Evolutionary conservation across 2,113 vertebrate genomes (phyloP), one percentile per base, ranked within the genome.

Genomic region (Ceyx melanurus): DNA sequence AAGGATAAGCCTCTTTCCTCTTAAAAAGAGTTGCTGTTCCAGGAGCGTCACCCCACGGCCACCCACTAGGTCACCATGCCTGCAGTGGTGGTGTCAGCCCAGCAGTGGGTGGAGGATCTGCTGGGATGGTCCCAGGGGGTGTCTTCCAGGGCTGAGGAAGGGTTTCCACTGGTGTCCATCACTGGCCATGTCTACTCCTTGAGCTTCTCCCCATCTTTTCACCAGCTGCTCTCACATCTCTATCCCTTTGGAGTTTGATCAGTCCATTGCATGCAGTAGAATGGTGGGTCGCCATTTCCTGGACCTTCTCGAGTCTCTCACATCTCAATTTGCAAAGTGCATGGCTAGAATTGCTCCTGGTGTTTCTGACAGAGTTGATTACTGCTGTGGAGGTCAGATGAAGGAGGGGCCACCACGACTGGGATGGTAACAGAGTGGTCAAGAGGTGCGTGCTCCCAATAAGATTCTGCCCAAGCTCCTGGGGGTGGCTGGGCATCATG

Each of bases 1-100:
- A 98, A 98, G 98, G 98, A 95, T 98, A 91, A 91, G 53, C 87
- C 64, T 82, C 93, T 78, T 51, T 74, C 79, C 89, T 86, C 75
- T 85, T 43, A 42, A 43, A 61, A 86, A 72, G 78, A 60, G 70
- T 77, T 43, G 87, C 80, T 57, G 46, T 87, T 89, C 87, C 66
- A 70, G 80, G 89, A 65, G 71, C 8, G 74, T 82, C 83, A 84
- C 91, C 73, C 50, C 35, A 4, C 2, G 6, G 94, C 71, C 62
- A 5, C 33, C 3, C 25, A 19, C 80, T 56, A 53, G 83, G 35
- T 33, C 51, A 46, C 72, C 42, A 3, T 1, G 2, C 4, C 17
- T 21, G 40, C 7, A 11, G 20, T 0, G 1, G 4, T 9, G 1
- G 54, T 6, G 42, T 56, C 62, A 58, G 22, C 60, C 43, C 57